Base-by-base conservation (phyloP, 2,888 invertebrate genomes). In the Tetranychus piercei region DNA sequence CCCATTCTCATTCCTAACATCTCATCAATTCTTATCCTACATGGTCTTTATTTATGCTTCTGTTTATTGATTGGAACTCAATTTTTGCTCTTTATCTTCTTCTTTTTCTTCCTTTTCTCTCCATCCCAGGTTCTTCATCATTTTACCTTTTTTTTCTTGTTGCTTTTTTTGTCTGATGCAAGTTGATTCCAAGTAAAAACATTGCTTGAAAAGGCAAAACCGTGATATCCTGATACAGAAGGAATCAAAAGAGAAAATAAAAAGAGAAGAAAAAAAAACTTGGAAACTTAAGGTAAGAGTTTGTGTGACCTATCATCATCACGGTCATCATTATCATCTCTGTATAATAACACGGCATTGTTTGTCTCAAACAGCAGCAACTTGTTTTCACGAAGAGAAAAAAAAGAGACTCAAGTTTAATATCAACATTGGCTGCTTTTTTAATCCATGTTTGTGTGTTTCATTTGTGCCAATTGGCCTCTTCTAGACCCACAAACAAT, bases 241-340 rank as follows among this genome's bases (percentile, higher is more conserved):
- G 15, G 55, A 55, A 55, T 55, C 55, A 55, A 34, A 34, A 34
- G 34, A 34, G 34, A 34, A 34, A 34, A 34, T 34, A 34, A 34
- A 34, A 34, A 34, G 34, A 34, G 5, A 5, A 34, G 4, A 4
- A 34, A 34, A 34, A 34, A 23, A 23, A 23, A 23, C 23, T 23
- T 23, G 23, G 2, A 23, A 34, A 34, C 34, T 34, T 4, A 55
- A 55, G 55, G 55, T 55, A 55, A 55, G 55, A 55, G 11, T 34
- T 55, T 55, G 55, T 55, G 55, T 55, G 55, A 55, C 55, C 55
- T 55, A 55, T 55, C 55, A 55, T 55, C 55, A 55, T 55, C 55
- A 55, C 9, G 6, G 55, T 55, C 55, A 55, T 55, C 55, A 55
- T 55, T 55, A 55, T 55, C 55, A 9, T 55, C 55, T 55, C 9